Evolutionary conservation across 2,888 invertebrate species (phyloP).

Genomic region (Erebia aethiops): DNA sequence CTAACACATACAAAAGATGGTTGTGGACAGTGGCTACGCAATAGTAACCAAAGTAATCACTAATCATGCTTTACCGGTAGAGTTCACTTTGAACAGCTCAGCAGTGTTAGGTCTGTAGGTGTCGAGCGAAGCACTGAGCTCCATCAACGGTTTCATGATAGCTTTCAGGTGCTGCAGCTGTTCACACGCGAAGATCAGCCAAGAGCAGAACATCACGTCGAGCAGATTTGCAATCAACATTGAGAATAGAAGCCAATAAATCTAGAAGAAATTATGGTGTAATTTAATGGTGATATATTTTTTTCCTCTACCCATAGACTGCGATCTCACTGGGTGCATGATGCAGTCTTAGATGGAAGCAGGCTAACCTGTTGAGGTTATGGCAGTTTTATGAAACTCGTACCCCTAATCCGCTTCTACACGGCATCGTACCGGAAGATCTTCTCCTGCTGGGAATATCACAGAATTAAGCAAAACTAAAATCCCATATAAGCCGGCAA

Average conservation of each 20-base stretch:
- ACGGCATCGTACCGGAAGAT: too few relatives aligned
- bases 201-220: slow-evolving; percentile 92
- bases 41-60: background rate
- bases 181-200: slow-evolving; percentile 93
- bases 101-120: slow-evolving; percentile 89
- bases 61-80: slow-evolving; percentile 61
- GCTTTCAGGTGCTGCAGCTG: slow-evolving; percentile 93
- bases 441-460: too few relatives aligned
- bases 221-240: slow-evolving; percentile 84
- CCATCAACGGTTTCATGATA: slow-evolving; percentile 94
- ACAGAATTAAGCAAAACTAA: too few relatives aligned
- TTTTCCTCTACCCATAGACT: too few relatives aligned
- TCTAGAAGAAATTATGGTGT: slow-evolving; percentile 53
- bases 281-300: background rate
- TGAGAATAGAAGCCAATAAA: slow-evolving; percentile 86
- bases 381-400: too few relatives aligned
- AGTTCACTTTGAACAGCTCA: slow-evolving; percentile 85
- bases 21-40: too few relatives aligned
- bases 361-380: too few relatives aligned
- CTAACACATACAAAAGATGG: too few relatives aligned
- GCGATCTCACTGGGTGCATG: too few relatives aligned
- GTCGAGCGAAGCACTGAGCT: slow-evolving; percentile 91
- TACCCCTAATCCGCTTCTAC: too few relatives aligned
- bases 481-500: too few relatives aligned
- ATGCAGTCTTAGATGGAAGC: too few relatives aligned